These are phyloP conservation scores for Picus viridis DNA, from an alignment of 2,797 vertebrate genomes.

Conservation along the genomic window DNA sequence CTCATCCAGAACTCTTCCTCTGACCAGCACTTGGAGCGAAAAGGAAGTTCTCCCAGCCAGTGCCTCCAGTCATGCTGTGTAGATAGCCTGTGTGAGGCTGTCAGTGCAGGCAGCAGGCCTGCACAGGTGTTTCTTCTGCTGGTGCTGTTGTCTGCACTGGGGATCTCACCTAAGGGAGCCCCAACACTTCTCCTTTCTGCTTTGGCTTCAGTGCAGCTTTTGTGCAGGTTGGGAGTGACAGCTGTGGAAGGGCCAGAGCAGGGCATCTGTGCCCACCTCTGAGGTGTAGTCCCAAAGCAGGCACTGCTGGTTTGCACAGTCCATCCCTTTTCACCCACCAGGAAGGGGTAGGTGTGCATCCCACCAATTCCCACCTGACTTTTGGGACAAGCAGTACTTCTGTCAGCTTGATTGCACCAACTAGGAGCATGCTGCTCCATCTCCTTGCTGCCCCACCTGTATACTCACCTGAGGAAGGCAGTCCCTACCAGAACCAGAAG, in stretches of 20 bases:
- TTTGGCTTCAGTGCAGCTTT: neutral
- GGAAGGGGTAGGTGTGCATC: neutral
- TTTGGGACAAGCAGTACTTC: neutral
- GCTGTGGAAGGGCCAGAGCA: neutral
- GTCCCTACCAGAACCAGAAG: neutral
- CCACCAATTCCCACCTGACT: neutral
- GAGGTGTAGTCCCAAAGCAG: neutral
- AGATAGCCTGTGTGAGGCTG: neutral
- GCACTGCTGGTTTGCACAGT: neutral
- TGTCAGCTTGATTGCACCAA: neutral
- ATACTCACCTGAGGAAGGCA: neutral
- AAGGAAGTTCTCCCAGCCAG: neutral
- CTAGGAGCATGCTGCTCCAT: neutral
- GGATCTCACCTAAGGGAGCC: neutral
- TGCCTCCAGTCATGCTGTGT: fast-evolving
- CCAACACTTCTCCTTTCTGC: neutral
- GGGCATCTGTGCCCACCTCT: neutral
- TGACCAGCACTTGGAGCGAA: neutral
- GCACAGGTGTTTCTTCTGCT: neutral
- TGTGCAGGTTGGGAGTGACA: neutral
- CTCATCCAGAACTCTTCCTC: neutral
- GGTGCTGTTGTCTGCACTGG: neutral
- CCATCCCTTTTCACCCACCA: neutral
- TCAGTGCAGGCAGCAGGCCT: neutral
- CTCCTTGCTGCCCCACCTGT: neutral